Evolutionary conservation across 2,888 invertebrate genomes (phyloP).

Genomic region (Chrysotoxum bicinctum): DNA sequence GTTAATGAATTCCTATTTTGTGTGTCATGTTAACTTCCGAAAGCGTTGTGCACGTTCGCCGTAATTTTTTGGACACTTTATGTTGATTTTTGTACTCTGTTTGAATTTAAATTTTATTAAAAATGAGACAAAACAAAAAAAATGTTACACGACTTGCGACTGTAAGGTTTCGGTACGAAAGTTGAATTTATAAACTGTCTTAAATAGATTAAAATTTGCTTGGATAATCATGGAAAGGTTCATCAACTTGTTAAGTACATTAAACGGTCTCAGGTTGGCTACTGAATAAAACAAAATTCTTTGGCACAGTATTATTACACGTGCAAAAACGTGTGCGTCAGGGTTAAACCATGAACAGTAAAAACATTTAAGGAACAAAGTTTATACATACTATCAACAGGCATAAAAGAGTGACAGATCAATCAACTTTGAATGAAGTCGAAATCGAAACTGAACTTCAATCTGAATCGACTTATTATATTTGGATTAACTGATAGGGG

Average conservation of each 20-base stretch:
- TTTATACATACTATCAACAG: no score
- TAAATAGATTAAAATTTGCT: constrained; percentile 24
- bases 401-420: no score
- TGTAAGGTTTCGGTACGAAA: constrained; percentile 9
- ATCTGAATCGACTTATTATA: no score
- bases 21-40: constrained; percentile 28
- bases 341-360: no score
- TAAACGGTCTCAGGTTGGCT: constrained; percentile 20
- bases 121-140: neutral
- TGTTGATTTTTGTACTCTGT: neutral
- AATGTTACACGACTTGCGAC: constrained; percentile 4
- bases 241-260: constrained; percentile 43
- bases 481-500: no score
- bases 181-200: constrained; percentile 40
- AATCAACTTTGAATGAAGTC: no score
- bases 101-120: constrained; percentile 22
- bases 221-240: constrained; percentile 35
- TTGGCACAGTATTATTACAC: neutral
- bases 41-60: constrained; percentile 8
- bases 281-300: constrained; percentile 6
- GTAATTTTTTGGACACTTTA: constrained; percentile 24
- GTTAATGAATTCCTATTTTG: constrained; percentile 10
- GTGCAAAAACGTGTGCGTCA: neutral
- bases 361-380: no score
- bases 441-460: no score